These are phyloP conservation scores for Athene cunicularia DNA, from an alignment of 2,113 vertebrate genomes.

Conservation along the genomic window DNA sequence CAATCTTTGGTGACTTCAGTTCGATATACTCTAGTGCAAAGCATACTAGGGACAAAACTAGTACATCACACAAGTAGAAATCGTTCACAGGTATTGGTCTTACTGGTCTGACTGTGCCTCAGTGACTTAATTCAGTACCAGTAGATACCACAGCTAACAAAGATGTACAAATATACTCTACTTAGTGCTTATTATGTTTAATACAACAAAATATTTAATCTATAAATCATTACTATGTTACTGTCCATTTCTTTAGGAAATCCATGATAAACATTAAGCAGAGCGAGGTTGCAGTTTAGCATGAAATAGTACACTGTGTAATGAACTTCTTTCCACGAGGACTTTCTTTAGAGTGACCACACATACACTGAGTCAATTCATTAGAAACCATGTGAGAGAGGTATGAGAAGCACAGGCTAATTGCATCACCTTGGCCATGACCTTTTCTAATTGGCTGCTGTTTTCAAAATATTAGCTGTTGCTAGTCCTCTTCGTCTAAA, in stretches of 20 bases:
- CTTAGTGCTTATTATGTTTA: background rate
- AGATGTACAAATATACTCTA: background rate
- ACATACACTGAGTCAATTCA: background rate
- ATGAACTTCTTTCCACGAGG: background rate
- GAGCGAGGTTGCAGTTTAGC: background rate
- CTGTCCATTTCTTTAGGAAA: background rate
- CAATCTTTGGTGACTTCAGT: background rate
- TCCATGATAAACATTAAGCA: background rate
- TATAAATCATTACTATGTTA: background rate
- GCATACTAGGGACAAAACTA: background rate
- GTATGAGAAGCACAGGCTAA: background rate
- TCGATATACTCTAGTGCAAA: background rate
- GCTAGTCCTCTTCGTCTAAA: background rate
- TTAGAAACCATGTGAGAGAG: background rate
- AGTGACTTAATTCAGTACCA: background rate
- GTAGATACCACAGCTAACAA: background rate
- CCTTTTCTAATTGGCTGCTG: background rate
- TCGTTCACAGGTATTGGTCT: rapidly evolving
- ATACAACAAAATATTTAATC: background rate
- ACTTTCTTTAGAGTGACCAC: rapidly evolving
- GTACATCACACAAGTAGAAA: rapidly evolving
- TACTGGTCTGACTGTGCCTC: background rate
- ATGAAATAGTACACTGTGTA: background rate
- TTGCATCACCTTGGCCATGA: background rate
- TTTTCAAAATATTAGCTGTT: background rate